Evolutionary conservation across 2,113 vertebrate species (phyloP), one percentile per base, ranked within the genome.

Genomic region (Dendropsophus ebraccatus): DNA sequence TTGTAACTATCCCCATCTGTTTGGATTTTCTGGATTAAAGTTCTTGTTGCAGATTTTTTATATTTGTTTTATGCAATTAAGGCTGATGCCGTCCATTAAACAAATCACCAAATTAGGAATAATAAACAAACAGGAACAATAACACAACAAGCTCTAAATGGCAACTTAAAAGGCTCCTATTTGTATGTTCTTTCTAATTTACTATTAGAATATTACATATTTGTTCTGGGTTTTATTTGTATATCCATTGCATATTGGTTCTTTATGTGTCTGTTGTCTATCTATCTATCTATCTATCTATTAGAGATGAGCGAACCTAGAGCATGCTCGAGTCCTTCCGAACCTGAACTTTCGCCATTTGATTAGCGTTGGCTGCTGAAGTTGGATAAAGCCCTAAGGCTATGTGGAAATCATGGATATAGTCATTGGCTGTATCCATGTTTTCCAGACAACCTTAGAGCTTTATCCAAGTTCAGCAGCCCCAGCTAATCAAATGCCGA

Each of bases 1-100:
- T 76, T 49, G 6, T 84, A 84, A 84, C 73, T n/a, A 75, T 84
- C 37, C 56, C 83, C 83, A 84, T 84, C 83, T 84, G 83, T 77
- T 13, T 50, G 73, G 77, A 35, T 65, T 84, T 84, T 76, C 65
- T 84, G 73, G 25, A 84, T 76, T 84, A 65, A 41, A 32, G 56
- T 65, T 65, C n/a, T n/a, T 32, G 72, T 28, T 84, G 49, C 13
- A 84, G 72, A 58, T 65, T 77, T 73, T 60, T 76, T 76, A 84
- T 49, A 67, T 76, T 17, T 77, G 72, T 77, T 84, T 84, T 65
- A 56, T 47, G 37, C 83, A 77, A 65, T 50, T 84, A 77, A 47
- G 17, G 41, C 54, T 25, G 25, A 56, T 69, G 56, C 21, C 74
- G 65, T 5, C 35, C 65, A 58, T 45, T 41, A 75, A 74, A 75